Conservation (phyloP, 2,113 vertebrate genomes). For the Puma concolor region DNA sequence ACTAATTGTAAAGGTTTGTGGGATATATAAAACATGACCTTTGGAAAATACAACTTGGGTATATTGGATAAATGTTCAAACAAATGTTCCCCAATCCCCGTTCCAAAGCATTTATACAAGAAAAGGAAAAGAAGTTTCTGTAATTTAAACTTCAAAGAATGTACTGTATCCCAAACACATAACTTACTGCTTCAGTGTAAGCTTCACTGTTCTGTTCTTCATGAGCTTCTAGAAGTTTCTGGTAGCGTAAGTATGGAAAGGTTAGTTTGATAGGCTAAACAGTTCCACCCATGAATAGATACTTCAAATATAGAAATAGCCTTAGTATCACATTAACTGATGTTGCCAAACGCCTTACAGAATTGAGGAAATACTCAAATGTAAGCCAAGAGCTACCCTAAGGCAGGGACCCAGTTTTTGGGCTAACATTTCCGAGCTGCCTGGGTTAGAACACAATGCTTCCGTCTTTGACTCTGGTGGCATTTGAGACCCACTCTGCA, state of each 20-base stretch:
- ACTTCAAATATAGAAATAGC: background rate
- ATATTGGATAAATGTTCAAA: background rate
- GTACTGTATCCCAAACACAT: background rate
- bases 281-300: background rate
- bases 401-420: background rate
- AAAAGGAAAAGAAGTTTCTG: background rate
- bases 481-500: background rate
- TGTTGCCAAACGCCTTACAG: background rate
- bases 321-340: background rate
- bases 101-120: background rate
- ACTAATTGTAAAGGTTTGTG: background rate
- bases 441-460: background rate
- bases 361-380: background rate
- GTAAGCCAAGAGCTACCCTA: background rate
- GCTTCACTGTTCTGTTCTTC: slow-evolving; percentile 98
- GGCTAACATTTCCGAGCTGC: background rate
- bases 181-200: slow-evolving; percentile 97
- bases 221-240: slow-evolving; percentile 98
- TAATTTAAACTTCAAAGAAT: background rate
- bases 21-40: background rate
- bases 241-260: slow-evolving; percentile 52
- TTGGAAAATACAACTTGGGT: background rate
- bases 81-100: background rate
- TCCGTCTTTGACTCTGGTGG: background rate
- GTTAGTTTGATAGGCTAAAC: background rate